A percentile compares a stretch with the other conserved stretches of the same genome.
phyloP scores from a whole-genome alignment of 2,113 vertebrate genomes.

The Corythaeola cristata region DNA sequence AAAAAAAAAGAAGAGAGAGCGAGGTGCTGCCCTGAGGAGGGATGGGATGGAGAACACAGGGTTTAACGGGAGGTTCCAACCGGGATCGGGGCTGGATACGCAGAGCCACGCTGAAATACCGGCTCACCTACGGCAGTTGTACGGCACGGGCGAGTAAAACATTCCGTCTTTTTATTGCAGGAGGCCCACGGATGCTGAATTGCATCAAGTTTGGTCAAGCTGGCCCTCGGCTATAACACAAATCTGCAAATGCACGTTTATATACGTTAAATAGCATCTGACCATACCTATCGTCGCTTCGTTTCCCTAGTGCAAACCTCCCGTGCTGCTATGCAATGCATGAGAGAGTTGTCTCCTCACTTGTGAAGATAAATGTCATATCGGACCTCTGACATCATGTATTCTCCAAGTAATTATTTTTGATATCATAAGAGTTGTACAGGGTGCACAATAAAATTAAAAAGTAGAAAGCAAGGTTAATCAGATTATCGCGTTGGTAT shows the following conservation, averaged over 20 bases:
- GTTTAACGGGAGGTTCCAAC: background rate
- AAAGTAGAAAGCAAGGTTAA: constrained; percentile 73
- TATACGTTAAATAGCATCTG: background rate
- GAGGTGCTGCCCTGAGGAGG: background rate
- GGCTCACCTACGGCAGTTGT: background rate
- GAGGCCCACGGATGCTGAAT: background rate
- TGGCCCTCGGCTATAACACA: accelerated
- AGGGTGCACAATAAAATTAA: constrained; percentile 70
- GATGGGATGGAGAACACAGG: background rate
- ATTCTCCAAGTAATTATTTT: constrained; percentile 64
- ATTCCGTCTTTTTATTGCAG: background rate
- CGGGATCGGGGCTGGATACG: background rate
- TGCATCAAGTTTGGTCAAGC: background rate
- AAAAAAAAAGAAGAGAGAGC: background rate
- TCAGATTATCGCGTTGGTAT: constrained; percentile 62
- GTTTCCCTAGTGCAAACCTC: background rate
- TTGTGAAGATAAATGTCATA: constrained; percentile 64
- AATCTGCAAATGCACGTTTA: background rate
- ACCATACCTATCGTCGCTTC: background rate
- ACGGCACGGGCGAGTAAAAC: background rate
- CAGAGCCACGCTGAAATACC: background rate
- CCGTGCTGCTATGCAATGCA: background rate
- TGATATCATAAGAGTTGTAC: constrained; percentile 61
- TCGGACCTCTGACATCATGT: constrained; percentile 65
- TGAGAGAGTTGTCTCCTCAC: constrained; percentile 7